phyloP scores from a whole-genome alignment of 1,140 invertebrate species.

The Acromyrmex charruanus region DNA sequence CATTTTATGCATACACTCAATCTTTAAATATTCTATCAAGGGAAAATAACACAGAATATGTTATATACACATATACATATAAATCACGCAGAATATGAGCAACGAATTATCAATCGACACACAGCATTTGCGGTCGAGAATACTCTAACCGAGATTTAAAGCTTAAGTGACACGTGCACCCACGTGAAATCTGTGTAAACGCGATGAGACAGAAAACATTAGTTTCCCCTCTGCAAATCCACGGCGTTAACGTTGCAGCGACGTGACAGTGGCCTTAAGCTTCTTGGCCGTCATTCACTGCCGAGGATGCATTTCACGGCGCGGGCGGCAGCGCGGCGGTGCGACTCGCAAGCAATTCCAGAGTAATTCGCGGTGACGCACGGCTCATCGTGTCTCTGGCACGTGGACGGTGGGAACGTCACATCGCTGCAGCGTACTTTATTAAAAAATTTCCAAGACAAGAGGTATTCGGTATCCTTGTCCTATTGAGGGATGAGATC shows the following conservation, averaged over 20 bases:
- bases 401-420: conserved; percentile 34
- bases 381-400: conserved; percentile 48
- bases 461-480: conserved; percentile 71
- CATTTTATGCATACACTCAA: not conserved
- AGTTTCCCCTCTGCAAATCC: conserved; percentile 54
- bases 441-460: conserved; percentile 80
- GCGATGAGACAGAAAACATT: conserved; percentile 51
- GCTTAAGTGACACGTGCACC: not conserved
- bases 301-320: conserved; percentile 16
- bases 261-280: conserved; percentile 55
- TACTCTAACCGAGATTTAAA: not conserved
- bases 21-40: not conserved
- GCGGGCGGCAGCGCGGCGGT: not conserved
- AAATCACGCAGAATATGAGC: not conserved
- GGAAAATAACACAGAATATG: not conserved
- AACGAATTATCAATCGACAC: not conserved
- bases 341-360: conserved; percentile 60
- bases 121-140: conserved; percentile 1
- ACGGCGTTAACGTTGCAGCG: conserved; percentile 38
- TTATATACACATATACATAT: too few species aligned
- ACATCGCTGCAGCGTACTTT: conserved; percentile 66
- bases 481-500: conserved; percentile 6
- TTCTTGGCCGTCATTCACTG: conserved; percentile 33
- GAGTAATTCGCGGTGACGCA: conserved; percentile 54
- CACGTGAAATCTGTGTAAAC: conserved; percentile 34